phyloP scores from a whole-genome alignment of 2,113 vertebrate genomes.

The Eretmochelys imbricata region DNA sequence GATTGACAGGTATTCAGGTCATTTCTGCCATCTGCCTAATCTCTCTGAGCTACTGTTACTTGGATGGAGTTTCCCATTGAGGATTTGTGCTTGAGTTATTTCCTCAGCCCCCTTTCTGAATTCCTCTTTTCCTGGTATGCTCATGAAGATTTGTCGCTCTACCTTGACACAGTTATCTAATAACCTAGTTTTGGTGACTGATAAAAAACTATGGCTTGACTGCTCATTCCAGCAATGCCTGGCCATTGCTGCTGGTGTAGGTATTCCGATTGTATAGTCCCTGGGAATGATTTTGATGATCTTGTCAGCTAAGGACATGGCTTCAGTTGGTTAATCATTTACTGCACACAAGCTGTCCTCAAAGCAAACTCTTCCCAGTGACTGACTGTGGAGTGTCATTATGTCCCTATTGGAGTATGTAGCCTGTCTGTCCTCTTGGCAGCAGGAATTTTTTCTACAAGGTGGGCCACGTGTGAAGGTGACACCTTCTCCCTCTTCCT shows the following conservation, averaged over 20 bases:
- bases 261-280: neutral
- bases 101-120: neutral
- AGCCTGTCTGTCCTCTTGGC: no score
- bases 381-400: neutral
- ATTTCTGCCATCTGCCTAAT: neutral
- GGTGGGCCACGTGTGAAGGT: neutral
- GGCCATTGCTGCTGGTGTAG: neutral
- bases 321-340: neutral
- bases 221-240: accelerated
- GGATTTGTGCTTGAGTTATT: neutral
- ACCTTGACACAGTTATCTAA: neutral
- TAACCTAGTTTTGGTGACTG: neutral
- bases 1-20: neutral
- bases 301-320: neutral
- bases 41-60: neutral
- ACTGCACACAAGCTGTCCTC: neutral
- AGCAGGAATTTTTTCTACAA: neutral
- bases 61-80: neutral
- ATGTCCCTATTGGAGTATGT: neutral
- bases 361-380: neutral
- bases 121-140: neutral
- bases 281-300: neutral
- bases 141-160: neutral
- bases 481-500: neutral
- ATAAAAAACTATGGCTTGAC: neutral